Base-by-base conservation (phyloP, 1,140 invertebrate genomes). In the Harpegnathos saltator region DNA sequence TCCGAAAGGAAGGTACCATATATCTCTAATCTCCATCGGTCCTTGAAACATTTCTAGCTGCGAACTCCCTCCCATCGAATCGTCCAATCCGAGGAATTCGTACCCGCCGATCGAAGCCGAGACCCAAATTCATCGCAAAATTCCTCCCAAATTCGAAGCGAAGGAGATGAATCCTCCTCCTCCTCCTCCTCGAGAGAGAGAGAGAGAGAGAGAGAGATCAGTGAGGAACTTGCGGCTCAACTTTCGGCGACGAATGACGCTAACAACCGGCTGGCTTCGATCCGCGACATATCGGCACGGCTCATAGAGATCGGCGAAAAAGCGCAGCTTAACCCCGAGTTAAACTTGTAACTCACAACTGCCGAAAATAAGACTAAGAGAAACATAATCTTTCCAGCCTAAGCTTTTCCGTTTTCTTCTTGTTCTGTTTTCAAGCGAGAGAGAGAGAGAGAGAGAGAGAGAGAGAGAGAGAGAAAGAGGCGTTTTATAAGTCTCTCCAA, bases 351-450 rank as follows among this genome's bases (percentile, higher is more conserved):
- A 87, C 85, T 86, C 66, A 52, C 33, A 80, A 85, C 86, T 85
- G 81, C 81, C 66, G 61, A 87, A 84, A 83, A 92, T 90, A 91
- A 93, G 91, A 93, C 92, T 92, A 75, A n/a, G 81, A 85, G 88
- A 92, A 92, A 91, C 89, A 91, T 91, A 92, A 88, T 77, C 59
- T 44, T 84, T 85, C 77, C 83, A 88, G 87, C 77, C 72, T 87
- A 85, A 48, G 54, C 62, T 73, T 66, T 88, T 73, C 29, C 38
- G 3, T 44, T 44, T 11, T 44, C 9, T 44, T 44, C 9, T 44
- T 44, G 11, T 38, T 24, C n/a, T 5, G n/a, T n/a, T n/a, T n/a
- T n/a, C n/a, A n/a, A n/a, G n/a, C n/a, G n/a, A n/a, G n/a, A n/a
- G n/a, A n/a, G n/a, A n/a, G n/a, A n/a, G n/a, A n/a, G n/a, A n/a